Evolutionary conservation across 2,113 vertebrate species (phyloP), one percentile per base, ranked within the genome.

Genomic region (Axis porcinus): DNA sequence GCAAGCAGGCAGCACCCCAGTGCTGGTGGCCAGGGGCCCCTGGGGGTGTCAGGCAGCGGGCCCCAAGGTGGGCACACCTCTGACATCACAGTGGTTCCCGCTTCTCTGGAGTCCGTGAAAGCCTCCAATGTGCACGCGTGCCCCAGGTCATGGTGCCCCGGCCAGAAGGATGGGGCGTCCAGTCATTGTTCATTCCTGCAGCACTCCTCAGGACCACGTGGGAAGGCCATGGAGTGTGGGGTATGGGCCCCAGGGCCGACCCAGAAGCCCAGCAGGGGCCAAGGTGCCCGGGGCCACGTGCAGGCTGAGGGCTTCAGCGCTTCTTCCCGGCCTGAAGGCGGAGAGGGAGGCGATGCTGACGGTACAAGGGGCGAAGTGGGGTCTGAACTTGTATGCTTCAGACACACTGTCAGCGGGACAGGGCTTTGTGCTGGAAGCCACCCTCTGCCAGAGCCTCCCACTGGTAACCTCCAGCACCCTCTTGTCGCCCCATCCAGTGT

Each of bases 231-330:
- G 62, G 87, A 12, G 19, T 0, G 0, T 2, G 7, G 25, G 82
- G 2, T 30, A 21, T 23, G 11, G 6, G 52, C 50, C 15, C 89
- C 19, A 1, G 55, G 6, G 19, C 28, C 3, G 0, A 6, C 54
- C 40, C 33, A 36, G 70, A 30, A 54, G 52, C 9, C 79, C 10
- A 2, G 1, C 7, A 13, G 0, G 19, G 54, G 6, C 23, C 45
- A 8, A 2, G 2, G 11, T 0, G 3, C 43, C 2, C 0, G 1
- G 25, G 33, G 45, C 19, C 9, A 1, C 0, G 1, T 2, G 9
- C 0, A 0, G 43, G 7, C 76, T 0, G 3, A 50, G 78, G 60
- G 4, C 25, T 10, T 30, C 1, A 0, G 30, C 0, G 0, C 30
- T 14, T 30, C 67, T 25, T 10, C 17, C 25, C 1, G 7, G n/a